Percentiles rank a stretch among this genome's conserved stretches.
These are phyloP conservation scores for Scatophagus argus DNA, from an alignment of 2,113 vertebrate genomes.

Conservation along the genomic window DNA sequence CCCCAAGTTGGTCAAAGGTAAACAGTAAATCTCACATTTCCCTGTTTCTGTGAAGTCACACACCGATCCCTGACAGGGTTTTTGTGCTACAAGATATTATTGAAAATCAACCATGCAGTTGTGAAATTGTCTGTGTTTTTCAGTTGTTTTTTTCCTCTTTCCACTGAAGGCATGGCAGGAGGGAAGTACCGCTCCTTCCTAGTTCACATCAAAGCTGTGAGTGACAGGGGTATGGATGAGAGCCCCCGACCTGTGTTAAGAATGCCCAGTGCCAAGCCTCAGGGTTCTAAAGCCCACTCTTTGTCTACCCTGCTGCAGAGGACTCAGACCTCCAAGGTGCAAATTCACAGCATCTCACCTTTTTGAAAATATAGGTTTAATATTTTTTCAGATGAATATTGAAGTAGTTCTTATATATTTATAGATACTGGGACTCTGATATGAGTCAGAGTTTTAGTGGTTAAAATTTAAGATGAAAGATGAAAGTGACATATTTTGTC, in stretches of 20 bases:
- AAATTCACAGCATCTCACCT: neutral
- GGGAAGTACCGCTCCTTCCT: conserved; percentile 99
- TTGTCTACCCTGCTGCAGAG: conserved; percentile 95
- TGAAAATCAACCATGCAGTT: neutral
- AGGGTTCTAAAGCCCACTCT: conserved; percentile 91
- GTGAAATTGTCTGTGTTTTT: neutral
- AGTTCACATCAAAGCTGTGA: conserved; percentile 97
- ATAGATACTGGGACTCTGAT: too few species aligned
- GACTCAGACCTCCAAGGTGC: conserved; percentile 97
- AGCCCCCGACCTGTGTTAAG: conserved; percentile 91
- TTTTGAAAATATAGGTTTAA: neutral
- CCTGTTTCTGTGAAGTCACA: neutral
- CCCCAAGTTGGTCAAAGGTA: conserved; percentile 98
- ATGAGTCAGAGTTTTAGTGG: too few species aligned
- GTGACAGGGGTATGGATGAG: conserved; percentile 92
- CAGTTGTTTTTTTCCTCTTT: neutral
- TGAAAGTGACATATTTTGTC: too few species aligned
- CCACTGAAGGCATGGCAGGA: conserved; percentile 92
- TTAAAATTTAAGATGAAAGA: too few species aligned
- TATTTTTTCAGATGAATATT: neutral
- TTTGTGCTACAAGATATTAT: neutral
- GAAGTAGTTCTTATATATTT: too few species aligned
- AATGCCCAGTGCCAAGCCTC: conserved; percentile 93
- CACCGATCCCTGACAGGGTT: neutral
- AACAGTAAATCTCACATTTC: conserved; percentile 1